A percentile compares a stretch with the other conserved stretches of the same genome.
Evolutionary conservation across 2,797 vertebrate genomes (phyloP).

Genomic region (Parauchenoglanis punctatus): DNA sequence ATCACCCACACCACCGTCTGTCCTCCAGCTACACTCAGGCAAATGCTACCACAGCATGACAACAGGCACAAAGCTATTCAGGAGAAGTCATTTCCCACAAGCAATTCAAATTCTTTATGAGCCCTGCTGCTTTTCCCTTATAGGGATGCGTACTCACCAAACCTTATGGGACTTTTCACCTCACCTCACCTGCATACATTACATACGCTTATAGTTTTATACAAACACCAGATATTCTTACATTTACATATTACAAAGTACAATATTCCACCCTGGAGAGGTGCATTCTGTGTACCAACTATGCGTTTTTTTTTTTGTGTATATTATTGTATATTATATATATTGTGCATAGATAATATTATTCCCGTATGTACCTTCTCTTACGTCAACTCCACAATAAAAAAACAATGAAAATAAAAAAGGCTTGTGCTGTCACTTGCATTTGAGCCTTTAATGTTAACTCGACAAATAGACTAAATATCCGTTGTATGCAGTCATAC

Average conservation of each 20-base stretch:
- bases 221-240: not conserved
- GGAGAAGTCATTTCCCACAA: not conserved
- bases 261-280: not conserved
- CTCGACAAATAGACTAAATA: not conserved
- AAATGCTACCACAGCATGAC: conserved; percentile 10
- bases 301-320: not conserved
- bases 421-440: not conserved
- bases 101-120: conserved; percentile 7
- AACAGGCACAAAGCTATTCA: not conserved
- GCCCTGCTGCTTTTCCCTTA: not conserved
- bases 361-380: not conserved
- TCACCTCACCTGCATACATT: not conserved
- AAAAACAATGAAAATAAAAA: not conserved
- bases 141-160: not conserved
- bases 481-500: not conserved
- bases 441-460: not conserved
- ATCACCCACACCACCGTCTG: not conserved
- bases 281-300: not conserved
- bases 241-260: not conserved
- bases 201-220: not conserved
- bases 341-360: not conserved
- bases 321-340: too few species aligned
- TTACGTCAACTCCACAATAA: not conserved
- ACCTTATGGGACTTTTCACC: not conserved
- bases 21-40: not conserved